phyloP scores from a whole-genome alignment of 2,113 vertebrate genomes.

The Brachyistius frenatus region DNA sequence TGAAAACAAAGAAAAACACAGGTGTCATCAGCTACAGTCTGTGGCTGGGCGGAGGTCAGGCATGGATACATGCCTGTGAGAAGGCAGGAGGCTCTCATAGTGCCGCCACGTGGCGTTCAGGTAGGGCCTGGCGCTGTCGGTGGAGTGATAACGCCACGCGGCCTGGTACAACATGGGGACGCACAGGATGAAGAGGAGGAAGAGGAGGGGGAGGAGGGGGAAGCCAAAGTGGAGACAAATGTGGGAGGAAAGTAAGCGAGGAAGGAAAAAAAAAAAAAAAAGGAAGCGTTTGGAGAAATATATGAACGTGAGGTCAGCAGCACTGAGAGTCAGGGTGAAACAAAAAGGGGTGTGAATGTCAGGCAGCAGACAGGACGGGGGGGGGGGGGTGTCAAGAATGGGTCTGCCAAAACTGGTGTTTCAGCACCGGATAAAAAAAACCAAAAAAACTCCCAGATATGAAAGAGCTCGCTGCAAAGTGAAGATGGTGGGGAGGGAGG shows the following conservation, averaged over 20 bases:
- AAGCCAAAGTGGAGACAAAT: neutral
- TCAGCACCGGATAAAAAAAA: neutral
- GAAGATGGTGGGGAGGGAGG: neutral
- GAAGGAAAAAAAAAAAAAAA: neutral
- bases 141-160: constrained; percentile 89
- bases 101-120: constrained; percentile 86
- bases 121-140: constrained; percentile 83
- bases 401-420: neutral
- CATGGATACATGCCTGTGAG: constrained; percentile 88
- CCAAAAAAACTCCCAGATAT: constrained; percentile 1
- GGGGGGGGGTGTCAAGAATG: neutral
- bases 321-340: neutral
- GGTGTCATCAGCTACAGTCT: constrained; percentile 68
- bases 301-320: neutral
- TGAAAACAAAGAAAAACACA: constrained; percentile 76
- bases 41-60: constrained; percentile 80
- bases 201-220: constrained; percentile 44
- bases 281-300: constrained; percentile 12
- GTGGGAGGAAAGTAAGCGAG: constrained; percentile 48
- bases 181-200: constrained; percentile 65
- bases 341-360: neutral
- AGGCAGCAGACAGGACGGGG: neutral
- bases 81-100: constrained; percentile 87
- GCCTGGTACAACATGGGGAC: constrained; percentile 84
- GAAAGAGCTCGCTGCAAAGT: neutral